A percentile compares a stretch with the other conserved stretches of the same genome.
phyloP scores from a whole-genome alignment of 2,888 invertebrate species.

The Heliconius cydno region DNA sequence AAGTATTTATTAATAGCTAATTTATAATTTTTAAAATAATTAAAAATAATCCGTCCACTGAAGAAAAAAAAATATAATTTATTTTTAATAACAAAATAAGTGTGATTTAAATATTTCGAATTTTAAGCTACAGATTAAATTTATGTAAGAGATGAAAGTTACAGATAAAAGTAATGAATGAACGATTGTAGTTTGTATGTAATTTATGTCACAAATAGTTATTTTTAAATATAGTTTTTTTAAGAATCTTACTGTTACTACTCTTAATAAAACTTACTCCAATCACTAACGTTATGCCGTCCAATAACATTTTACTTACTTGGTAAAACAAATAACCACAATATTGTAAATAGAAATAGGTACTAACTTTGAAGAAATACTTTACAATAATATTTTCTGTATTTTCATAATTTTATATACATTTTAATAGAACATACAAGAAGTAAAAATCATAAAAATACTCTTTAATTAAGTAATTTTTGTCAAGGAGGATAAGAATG shows the following conservation, averaged over 20 bases:
- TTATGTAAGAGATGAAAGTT: neutral
- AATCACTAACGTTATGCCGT: neutral
- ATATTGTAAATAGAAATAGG: neutral
- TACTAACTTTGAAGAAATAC: no score
- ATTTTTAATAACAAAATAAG: neutral
- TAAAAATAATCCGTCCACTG: conserved; percentile 15
- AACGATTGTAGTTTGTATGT: neutral
- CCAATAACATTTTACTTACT: neutral
- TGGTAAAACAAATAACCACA: neutral
- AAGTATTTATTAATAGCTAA: conserved; percentile 23
- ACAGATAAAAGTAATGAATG: neutral
- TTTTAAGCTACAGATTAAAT: neutral
- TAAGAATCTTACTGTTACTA: neutral
- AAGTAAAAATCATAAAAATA: conserved; percentile 13
- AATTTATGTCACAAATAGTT: conserved; percentile 17
- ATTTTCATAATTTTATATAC: neutral
- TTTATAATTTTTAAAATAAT: conserved; percentile 3
- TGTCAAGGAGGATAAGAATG: neutral
- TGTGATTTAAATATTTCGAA: neutral
- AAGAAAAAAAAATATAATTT: neutral
- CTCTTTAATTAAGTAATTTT: neutral
- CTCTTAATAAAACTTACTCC: no score
- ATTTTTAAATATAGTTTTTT: neutral
- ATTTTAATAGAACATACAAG: neutral
- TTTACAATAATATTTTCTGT: neutral